Conservation (phyloP, 2,888 invertebrate species). For the Ectemnius cavifrons region DNA sequence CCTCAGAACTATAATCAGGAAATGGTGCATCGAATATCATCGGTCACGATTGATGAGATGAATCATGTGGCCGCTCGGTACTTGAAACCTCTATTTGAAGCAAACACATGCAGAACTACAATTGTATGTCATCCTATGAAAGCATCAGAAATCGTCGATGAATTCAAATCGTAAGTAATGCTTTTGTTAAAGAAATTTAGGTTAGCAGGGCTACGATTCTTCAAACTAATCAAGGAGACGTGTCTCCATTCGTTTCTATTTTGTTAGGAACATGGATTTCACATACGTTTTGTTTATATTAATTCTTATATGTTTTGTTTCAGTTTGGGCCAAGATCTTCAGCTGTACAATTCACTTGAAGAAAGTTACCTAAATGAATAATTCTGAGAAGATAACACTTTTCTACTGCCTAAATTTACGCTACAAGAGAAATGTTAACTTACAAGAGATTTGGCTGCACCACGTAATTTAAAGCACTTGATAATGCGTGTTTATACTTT, state of each 20-base stretch:
- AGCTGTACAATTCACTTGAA: slow-evolving; percentile 82
- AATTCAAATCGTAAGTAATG: slow-evolving; percentile 83
- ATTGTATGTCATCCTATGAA: slow-evolving; percentile 89
- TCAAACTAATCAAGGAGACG: too few relatives aligned
- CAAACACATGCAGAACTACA: slow-evolving; percentile 82
- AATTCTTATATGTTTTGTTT: slow-evolving; percentile 63
- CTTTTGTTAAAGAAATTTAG: background rate
- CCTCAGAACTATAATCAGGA: slow-evolving; percentile 85
- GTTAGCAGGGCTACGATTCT: too few relatives aligned
- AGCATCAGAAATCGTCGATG: slow-evolving; percentile 83
- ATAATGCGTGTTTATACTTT: too few relatives aligned
- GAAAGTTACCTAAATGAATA: slow-evolving; percentile 82
- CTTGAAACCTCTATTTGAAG: slow-evolving; percentile 84
- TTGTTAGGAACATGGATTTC: too few relatives aligned
- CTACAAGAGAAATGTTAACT: too few relatives aligned
- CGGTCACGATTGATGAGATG: slow-evolving; percentile 83
- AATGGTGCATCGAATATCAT: slow-evolving; percentile 83
- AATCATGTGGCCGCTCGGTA: slow-evolving; percentile 85
- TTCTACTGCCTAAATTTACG: background rate
- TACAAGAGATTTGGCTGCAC: too few relatives aligned
- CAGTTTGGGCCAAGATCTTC: slow-evolving; percentile 82
- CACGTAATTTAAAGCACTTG: too few relatives aligned
- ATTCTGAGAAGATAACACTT: slow-evolving; percentile 64
- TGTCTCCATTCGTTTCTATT: background rate
- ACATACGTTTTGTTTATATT: background rate